phyloP scores from a whole-genome alignment of 2,797 vertebrate genomes.

The Otus scops region DNA sequence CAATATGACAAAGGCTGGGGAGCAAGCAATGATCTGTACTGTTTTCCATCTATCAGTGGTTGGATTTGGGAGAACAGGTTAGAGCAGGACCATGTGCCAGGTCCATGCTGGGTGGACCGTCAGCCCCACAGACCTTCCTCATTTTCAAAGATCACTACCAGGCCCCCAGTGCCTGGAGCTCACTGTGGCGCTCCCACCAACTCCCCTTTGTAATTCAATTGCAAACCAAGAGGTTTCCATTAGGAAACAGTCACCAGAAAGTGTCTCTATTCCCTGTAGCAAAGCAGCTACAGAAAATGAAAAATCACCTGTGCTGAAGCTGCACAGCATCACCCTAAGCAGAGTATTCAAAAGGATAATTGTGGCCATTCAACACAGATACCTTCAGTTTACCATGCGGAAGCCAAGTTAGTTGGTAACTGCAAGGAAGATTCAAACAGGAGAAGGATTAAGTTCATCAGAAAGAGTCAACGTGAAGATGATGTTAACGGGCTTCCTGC shows the following conservation, averaged over 20 bases:
- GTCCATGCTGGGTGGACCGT: fast-evolving
- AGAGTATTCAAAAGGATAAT: neutral
- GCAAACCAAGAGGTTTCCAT: neutral
- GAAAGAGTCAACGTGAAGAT: neutral
- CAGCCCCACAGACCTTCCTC: neutral
- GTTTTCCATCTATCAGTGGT: neutral
- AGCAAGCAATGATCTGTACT: neutral
- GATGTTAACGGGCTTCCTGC: neutral
- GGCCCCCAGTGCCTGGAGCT: no score
- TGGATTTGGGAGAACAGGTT: neutral
- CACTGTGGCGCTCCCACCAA: neutral
- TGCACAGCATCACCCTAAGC: no score
- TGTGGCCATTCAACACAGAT: neutral
- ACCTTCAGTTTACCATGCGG: neutral
- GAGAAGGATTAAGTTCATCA: neutral
- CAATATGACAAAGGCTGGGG: neutral
- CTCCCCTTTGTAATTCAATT: neutral
- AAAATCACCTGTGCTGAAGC: neutral
- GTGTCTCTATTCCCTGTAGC: neutral
- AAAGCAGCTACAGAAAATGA: neutral
- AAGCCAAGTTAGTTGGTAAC: neutral
- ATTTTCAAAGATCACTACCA: neutral
- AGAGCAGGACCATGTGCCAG: neutral
- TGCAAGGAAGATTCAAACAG: neutral
- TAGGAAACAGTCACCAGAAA: neutral